Percentiles rank a stretch among this genome's conserved stretches.
Evolutionary conservation across 23 tunicate genomes (phyloP).

Genomic region (Corella eumyota): DNA sequence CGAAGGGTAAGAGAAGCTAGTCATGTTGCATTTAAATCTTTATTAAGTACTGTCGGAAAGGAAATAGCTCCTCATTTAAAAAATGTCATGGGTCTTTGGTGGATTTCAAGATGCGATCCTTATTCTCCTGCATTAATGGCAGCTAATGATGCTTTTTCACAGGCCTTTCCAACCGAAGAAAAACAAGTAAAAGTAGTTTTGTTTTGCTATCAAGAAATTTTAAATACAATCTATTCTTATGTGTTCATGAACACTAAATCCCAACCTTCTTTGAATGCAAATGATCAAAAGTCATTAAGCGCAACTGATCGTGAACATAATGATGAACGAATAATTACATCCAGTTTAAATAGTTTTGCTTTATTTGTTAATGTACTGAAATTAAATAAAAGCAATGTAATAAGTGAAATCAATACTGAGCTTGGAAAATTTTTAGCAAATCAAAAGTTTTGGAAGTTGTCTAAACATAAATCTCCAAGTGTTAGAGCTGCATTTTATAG

Average conservation of each 20-base stretch:
- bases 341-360: slow-evolving; percentile 42
- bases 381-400: not conserved
- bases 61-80: slow-evolving; percentile 73
- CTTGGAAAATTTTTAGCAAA: slow-evolving; percentile 11
- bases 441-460: slow-evolving; percentile 57
- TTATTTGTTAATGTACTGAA: slow-evolving; percentile 14
- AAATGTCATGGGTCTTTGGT: slow-evolving; percentile 74
- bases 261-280: not conserved
- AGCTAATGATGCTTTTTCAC: slow-evolving; percentile 27
- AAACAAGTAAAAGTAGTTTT: slow-evolving; percentile 39
- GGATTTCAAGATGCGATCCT: slow-evolving; percentile 65
- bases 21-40: slow-evolving; percentile 26
- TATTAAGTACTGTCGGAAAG: slow-evolving; percentile 36
- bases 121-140: slow-evolving; percentile 54
- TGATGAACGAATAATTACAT: slow-evolving; percentile 36
- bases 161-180: slow-evolving; percentile 53
- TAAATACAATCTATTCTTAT: slow-evolving; percentile 12
- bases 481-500: slow-evolving; percentile 45
- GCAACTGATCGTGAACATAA: slow-evolving; percentile 14
- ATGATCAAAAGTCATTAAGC: not conserved
- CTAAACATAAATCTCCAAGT: slow-evolving; percentile 32
- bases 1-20: slow-evolving; percentile 59
- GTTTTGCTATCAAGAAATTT: slow-evolving; percentile 57
- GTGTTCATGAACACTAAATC: slow-evolving; percentile 17
- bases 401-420: not conserved